Evolutionary conservation across 2,888 invertebrate species (phyloP).

Genomic region (Napeogenes inachia): DNA sequence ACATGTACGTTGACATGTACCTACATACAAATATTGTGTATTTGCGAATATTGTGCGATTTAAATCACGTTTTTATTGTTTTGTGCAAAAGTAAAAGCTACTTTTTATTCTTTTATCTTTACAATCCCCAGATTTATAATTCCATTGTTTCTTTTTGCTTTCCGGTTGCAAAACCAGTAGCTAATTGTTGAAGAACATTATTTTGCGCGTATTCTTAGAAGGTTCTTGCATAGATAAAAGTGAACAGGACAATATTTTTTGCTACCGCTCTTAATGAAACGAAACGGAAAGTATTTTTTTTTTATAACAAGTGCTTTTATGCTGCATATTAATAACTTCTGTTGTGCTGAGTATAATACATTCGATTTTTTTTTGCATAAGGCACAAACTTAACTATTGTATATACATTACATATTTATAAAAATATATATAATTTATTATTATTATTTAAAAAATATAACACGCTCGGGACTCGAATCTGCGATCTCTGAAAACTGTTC

Average conservation of each 20-base stretch:
- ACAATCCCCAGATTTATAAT: slow-evolving; percentile 13
- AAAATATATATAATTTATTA: too few species aligned
- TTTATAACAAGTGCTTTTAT: slow-evolving; percentile 2
- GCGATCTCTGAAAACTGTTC: too few species aligned
- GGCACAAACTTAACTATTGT: too few species aligned
- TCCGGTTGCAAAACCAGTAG: slow-evolving; percentile 30
- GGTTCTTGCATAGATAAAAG: slow-evolving; percentile 50
- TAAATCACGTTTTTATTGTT: slow-evolving; percentile 1
- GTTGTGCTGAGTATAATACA: not conserved
- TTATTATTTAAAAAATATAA: too few species aligned
- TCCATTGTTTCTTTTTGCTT: slow-evolving; percentile 25
- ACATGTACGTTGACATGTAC: too few species aligned
- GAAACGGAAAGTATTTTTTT: slow-evolving; percentile 39
- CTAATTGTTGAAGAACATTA: slow-evolving; percentile 30
- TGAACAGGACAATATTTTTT: slow-evolving; percentile 24
- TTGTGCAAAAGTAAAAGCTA: slow-evolving; percentile 22
- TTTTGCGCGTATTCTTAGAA: slow-evolving; percentile 48
- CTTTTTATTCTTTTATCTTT: slow-evolving; percentile 17
- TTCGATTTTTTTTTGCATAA: too few species aligned
- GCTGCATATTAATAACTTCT: slow-evolving; percentile 1
- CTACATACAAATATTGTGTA: too few species aligned
- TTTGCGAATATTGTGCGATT: not conserved
- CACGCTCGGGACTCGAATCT: too few species aligned
- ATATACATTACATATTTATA: too few species aligned
- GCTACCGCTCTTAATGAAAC: slow-evolving; percentile 32